Base-by-base conservation (phyloP, 1,140 invertebrate genomes). In the Scaptomyza pallida region DNA sequence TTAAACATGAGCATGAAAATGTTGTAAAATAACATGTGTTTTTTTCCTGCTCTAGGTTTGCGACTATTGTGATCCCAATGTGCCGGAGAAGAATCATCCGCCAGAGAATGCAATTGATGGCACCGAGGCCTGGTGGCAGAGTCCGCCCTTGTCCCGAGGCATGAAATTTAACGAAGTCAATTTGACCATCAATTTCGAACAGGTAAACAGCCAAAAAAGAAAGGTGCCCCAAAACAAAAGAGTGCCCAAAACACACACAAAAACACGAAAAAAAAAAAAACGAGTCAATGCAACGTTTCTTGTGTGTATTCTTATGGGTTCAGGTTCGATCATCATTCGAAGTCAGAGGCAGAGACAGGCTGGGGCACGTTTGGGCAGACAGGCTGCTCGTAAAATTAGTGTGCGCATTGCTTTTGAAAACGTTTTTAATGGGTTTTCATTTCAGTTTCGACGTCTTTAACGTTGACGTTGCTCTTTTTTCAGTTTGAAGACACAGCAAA, bases 161-260 rank as follows among this genome's bases (percentile, higher is more conserved):
- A 96, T 96, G 94, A 96, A 98, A 91, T 99, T 97, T 93, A 99
- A 99, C 90, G 95, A 98, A 93, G 97, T 99, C 80, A 99, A 99
- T 91, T 93, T 99, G 47, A 99, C 98, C 69, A 98, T 99, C 75
- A 96, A 99, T 92, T 93, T 99, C 55, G 98, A 97, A 90, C 99
- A 99, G 94, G 98, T 97, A 93, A 93, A 48, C 44, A 48, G 16
- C n/a, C 52, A 57, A 41, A 37, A 55, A 47, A 60, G 57, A 77
- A 67, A 75, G 72, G 56, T 57, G 33, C 55, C 40, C 68, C 21
- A 37, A 71, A 65, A 60, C 35, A 44, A 78, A 44, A 69, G 59
- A 64, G 51, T 56, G 47, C 63, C 35, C 6, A 6, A 30, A 30
- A 30, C 5, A 65, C 64, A 63, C 15, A 47, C 23, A 43, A 23